These are phyloP conservation scores for Morinoia aosen DNA, from an alignment of 2,888 invertebrate species.

Conservation along the genomic window DNA sequence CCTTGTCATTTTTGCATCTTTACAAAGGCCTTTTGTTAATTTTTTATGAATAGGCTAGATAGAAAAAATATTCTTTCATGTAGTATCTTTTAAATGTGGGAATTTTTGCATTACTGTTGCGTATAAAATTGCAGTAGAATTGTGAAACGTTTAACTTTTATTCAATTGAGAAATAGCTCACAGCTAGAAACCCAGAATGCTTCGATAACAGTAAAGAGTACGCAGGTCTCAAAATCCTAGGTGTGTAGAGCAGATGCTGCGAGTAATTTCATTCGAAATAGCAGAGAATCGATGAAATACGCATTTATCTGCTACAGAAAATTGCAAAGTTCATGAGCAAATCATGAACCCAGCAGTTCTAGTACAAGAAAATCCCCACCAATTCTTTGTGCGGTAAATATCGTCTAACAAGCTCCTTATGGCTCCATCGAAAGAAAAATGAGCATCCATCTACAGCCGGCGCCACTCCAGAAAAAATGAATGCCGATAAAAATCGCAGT, in stretches of 20 bases:
- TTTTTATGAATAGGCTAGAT: background rate
- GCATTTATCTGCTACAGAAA: background rate
- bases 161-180: background rate
- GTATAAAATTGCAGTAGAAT: background rate
- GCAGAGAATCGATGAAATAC: background rate
- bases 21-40: background rate
- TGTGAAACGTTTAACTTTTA: background rate
- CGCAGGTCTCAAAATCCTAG: background rate
- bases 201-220: background rate
- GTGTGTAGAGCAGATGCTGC: background rate
- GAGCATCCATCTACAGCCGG: background rate
- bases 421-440: background rate
- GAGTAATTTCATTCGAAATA: background rate
- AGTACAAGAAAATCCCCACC: background rate
- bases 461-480: background rate
- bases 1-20: background rate
- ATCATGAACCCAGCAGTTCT: background rate
- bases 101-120: background rate
- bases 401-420: background rate
- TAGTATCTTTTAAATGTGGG: background rate
- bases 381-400: background rate
- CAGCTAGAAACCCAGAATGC: background rate
- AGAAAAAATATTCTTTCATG: background rate
- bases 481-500: slow-evolving; percentile 8
- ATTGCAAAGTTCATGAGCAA: background rate